A percentile compares a stretch with the other conserved stretches of the same genome.
phyloP scores from a whole-genome alignment of 2,888 invertebrate species.

The Lithophane ornitopus region DNA sequence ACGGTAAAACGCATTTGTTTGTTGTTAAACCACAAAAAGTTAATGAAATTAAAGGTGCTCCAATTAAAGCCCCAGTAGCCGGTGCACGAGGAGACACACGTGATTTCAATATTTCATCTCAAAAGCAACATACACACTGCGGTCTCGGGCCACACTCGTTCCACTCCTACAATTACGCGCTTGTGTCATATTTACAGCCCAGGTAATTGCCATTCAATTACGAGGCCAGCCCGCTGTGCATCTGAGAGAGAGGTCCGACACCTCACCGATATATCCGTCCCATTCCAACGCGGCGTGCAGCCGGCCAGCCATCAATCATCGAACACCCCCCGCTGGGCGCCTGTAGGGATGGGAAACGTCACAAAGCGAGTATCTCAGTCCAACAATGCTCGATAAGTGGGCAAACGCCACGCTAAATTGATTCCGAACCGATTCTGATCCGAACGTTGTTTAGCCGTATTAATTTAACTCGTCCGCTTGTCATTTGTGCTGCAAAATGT shows the following conservation, averaged over 20 bases:
- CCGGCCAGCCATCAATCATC: constrained; percentile 89
- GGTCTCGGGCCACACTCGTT: constrained; percentile 86
- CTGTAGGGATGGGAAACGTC: constrained; percentile 88
- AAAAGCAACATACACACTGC: constrained; percentile 83
- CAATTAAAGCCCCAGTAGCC: constrained; percentile 63
- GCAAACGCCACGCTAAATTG: constrained; percentile 88
- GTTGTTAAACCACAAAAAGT: constrained; percentile 48
- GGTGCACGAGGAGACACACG: constrained; percentile 72
- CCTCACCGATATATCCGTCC: constrained; percentile 71
- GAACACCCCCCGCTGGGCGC: constrained; percentile 87
- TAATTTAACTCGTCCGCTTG: constrained; percentile 72
- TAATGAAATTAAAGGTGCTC: constrained; percentile 54
- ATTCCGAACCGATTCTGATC: constrained; percentile 82
- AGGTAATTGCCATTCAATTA: constrained; percentile 91
- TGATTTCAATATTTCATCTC: constrained; percentile 87
- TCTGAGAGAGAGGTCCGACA: constrained; percentile 75
- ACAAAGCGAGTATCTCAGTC: constrained; percentile 84
- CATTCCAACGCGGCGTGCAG: constrained; percentile 79
- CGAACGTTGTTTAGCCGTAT: constrained; percentile 79
- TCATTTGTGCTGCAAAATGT: constrained; percentile 52
- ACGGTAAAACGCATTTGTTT: constrained; percentile 47
- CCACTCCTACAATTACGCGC: constrained; percentile 90
- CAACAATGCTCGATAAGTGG: constrained; percentile 89
- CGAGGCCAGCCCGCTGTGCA: constrained; percentile 84
- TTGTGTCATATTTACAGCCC: constrained; percentile 91